Base-by-base conservation (phyloP, 2,113 vertebrate species). In the Channa argus region DNA sequence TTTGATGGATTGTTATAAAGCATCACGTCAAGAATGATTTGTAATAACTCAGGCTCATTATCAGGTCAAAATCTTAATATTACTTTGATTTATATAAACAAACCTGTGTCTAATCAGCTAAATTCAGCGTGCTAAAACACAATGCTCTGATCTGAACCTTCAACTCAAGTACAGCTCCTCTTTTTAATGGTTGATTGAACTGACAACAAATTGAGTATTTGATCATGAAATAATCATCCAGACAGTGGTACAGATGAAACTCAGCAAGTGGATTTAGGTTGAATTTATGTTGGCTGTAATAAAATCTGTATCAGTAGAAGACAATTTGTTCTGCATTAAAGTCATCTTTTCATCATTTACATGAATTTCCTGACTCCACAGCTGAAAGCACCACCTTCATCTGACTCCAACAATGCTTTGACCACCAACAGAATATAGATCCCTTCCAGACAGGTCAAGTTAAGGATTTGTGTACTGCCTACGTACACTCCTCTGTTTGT, bases 381-480 rank as follows among this genome's bases (percentile, higher is more conserved):
- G 39, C 56, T 70, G 37, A 39, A 71, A 69, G 11, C 54, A 7
- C 37, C 54, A n/a, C 36, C 44, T 54, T 15, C 33, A 9, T 36
- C 38, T 63, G 65, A 52, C 47, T 62, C 34, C 9, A 13, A 49
- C 1, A 7, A 1, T 39, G 38, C 44, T 74, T 24, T 55, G 13
- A 56, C 14, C 75, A 69, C 58, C 49, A 47, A 44, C 50, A 62
- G 55, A 58, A 83, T 77, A 77, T 63, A 68, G 73, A 85, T 82
- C 49, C 24, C 11, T 44, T 54, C 14, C 70, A 65, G 47, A 67
- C 62, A 24, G 79, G 74, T 86, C 71, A 81, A 71, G 66, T 79
- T 73, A 80, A 86, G 76, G 79, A 83, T 83, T 77, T 83, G 75
- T 84, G 77, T 85, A 66, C 64, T 62, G 77, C 65, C 55, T 66